A percentile compares a stretch with the other conserved stretches of the same genome.
Conservation (phyloP, 2,888 invertebrate species). For the Cephalotes varians region DNA sequence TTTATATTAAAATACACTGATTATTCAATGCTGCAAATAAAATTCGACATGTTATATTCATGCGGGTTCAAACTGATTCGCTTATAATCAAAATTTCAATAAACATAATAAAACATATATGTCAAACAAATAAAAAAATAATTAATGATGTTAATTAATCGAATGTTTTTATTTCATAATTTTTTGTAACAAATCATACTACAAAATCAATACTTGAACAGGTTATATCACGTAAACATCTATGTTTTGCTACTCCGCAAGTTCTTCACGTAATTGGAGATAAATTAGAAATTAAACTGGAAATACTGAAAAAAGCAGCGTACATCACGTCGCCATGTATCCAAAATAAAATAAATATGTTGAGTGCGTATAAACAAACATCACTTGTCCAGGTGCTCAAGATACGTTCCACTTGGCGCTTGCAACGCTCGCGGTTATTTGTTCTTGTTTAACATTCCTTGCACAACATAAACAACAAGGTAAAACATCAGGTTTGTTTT, state of each 20-base stretch:
- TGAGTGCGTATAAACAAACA: neutral
- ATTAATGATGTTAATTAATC: neutral
- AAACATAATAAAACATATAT: neutral
- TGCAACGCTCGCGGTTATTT: no score
- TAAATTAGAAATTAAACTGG: neutral
- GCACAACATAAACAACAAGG: no score
- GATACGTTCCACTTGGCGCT: no score
- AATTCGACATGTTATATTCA: neutral
- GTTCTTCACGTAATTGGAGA: neutral
- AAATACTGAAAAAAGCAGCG: neutral
- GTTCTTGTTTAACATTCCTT: no score
- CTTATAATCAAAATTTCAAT: neutral
- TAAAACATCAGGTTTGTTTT: no score
- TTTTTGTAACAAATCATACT: neutral
- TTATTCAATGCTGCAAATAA: neutral
- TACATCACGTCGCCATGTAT: neutral
- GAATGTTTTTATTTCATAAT: neutral
- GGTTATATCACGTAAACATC: neutral
- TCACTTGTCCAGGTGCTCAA: neutral
- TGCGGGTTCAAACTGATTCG: neutral
- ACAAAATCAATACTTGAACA: neutral
- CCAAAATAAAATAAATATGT: neutral
- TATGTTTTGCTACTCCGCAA: neutral
- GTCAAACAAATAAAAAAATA: no score
- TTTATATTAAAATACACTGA: neutral